These are phyloP conservation scores for Acanthosoma haemorrhoidale DNA, from an alignment of 2,888 invertebrate genomes.

Conservation along the genomic window DNA sequence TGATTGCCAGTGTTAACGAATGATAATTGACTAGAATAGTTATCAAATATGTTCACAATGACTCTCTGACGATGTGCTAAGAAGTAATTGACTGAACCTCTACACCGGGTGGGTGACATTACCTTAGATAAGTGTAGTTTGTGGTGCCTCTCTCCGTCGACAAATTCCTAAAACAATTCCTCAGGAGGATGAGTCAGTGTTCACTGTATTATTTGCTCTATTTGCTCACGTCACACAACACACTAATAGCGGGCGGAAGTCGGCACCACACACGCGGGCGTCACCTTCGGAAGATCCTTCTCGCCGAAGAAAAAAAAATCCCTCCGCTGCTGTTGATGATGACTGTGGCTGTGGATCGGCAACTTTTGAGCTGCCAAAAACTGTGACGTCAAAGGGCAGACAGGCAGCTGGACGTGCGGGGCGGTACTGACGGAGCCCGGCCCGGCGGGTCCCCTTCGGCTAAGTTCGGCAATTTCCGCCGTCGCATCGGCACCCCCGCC, in stretches of 20 bases:
- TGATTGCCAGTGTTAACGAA: too few species aligned
- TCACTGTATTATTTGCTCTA: constrained; percentile 11
- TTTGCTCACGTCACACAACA: constrained; percentile 11
- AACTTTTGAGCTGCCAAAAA: not conserved
- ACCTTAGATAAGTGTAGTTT: constrained; percentile 5
- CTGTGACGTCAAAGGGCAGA: not conserved
- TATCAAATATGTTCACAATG: too few species aligned
- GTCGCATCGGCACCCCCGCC: not conserved
- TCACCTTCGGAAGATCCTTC: not conserved
- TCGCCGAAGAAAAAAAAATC: not conserved
- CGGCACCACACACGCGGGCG: not conserved
- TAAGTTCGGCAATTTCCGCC: not conserved
- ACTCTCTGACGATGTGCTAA: not conserved
- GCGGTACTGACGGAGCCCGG: not conserved
- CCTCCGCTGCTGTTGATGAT: too few species aligned
- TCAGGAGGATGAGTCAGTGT: not conserved
- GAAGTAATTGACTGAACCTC: not conserved
- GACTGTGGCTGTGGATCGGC: too few species aligned
- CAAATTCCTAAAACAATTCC: not conserved
- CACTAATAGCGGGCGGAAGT: not conserved
- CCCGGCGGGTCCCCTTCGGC: not conserved
- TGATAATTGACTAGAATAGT: too few species aligned
- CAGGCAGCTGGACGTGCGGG: not conserved
- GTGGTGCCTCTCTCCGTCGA: not conserved
- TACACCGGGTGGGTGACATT: not conserved